Conservation (phyloP, 2,888 invertebrate genomes). For the Drosophila anomalata region DNA sequence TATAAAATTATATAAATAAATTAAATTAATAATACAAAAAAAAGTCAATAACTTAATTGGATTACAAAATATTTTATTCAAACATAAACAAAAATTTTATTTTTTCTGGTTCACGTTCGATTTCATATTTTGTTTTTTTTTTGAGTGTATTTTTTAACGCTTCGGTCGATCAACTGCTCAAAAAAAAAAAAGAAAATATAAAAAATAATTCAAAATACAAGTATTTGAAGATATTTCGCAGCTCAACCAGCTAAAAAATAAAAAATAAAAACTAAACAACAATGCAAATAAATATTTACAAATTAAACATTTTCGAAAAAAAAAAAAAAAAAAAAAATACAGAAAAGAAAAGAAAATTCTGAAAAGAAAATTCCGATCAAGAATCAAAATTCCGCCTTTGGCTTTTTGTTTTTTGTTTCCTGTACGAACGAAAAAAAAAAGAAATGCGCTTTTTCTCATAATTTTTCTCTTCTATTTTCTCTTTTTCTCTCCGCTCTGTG, state of each 20-base stretch:
- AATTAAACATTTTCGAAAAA: constrained; percentile 40
- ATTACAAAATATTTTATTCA: constrained; percentile 3
- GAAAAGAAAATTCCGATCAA: constrained; percentile 9
- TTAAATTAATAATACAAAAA: constrained; percentile 14
- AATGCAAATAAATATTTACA: constrained; percentile 14
- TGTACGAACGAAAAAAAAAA: constrained; percentile 17
- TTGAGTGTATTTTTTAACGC: constrained; percentile 53
- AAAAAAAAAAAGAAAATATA: not conserved
- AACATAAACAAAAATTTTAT: constrained; percentile 12
- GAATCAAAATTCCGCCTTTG: constrained; percentile 89
- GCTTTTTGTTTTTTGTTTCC: constrained; percentile 86
- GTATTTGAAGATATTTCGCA: constrained; percentile 12
- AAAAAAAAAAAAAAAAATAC: constrained; percentile 3
- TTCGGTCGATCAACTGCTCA: constrained; percentile 32
- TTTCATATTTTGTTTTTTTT: constrained; percentile 39
- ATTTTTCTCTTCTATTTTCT: constrained; percentile 72
- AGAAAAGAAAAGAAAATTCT: not conserved
- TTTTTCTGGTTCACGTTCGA: constrained; percentile 28
- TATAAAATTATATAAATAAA: constrained; percentile 4
- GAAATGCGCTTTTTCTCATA: constrained; percentile 83
- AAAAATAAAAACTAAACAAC: constrained; percentile 12
- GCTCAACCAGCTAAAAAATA: constrained; percentile 7
- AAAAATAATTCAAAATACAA: constrained; percentile 5
- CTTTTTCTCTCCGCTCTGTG: constrained; percentile 68
- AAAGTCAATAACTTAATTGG: constrained; percentile 32